These are phyloP conservation scores for Azorinus chamasolen DNA, from an alignment of 2,888 invertebrate species.

Conservation along the genomic window DNA sequence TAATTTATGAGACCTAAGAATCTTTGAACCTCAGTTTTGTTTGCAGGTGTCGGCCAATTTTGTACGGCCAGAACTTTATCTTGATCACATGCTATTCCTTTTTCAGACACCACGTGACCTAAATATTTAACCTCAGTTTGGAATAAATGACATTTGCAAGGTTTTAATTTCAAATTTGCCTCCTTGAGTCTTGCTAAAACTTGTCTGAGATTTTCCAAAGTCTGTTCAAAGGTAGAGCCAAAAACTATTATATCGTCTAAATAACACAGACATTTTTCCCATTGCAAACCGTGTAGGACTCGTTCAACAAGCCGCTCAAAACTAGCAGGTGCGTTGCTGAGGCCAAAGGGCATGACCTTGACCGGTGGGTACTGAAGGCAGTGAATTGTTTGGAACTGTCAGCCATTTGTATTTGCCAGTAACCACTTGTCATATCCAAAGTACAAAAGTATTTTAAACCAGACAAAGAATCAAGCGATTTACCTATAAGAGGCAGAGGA, in stretches of 20 bases:
- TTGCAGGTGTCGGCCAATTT: conserved; percentile 32
- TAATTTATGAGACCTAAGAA: conserved; percentile 43
- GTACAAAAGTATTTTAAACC: conserved; percentile 45
- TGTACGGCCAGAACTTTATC: conserved; percentile 23
- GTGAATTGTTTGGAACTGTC: conserved; percentile 29
- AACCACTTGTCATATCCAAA: conserved; percentile 45
- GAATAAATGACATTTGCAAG: conserved; percentile 64
- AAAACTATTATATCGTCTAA: conserved; percentile 66
- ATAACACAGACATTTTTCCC: conserved; percentile 46
- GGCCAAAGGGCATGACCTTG: conserved; percentile 60
- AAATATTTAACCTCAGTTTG: conserved; percentile 27
- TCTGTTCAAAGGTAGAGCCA: conserved; percentile 39
- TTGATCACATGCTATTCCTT: conserved; percentile 35
- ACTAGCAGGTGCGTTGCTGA: conserved; percentile 63
- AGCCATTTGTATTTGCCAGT: conserved; percentile 52
- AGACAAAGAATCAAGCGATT: conserved; percentile 40
- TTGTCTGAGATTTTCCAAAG: conserved; percentile 40
- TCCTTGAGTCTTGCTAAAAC: conserved; percentile 56
- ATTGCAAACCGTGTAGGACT: conserved; percentile 28
- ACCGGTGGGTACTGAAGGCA: conserved; percentile 40
- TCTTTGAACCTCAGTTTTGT: conserved; percentile 34
- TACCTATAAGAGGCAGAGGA: conserved; percentile 46
- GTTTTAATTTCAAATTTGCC: conserved; percentile 66
- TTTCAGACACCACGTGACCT: conserved; percentile 38
- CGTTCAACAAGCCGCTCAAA: conserved; percentile 67